phyloP scores from a whole-genome alignment of 2,113 vertebrate genomes.

The Ptilonorhynchus violaceus region DNA sequence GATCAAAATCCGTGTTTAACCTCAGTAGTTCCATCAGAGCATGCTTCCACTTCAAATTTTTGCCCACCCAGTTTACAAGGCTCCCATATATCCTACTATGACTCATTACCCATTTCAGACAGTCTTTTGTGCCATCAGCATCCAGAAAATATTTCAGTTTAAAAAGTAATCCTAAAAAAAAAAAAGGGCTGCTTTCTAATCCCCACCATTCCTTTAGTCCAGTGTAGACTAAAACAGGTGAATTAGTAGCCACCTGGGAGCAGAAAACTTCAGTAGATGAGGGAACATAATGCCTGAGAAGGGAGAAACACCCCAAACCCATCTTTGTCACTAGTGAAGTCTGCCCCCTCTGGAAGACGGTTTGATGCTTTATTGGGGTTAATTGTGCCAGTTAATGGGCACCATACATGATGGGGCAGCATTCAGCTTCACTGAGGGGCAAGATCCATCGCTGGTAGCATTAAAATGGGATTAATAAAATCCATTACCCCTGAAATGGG shows the following conservation, averaged over 20 bases:
- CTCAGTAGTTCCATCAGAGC: background rate
- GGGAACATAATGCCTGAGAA: background rate
- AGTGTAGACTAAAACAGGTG: background rate
- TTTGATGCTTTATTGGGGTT: background rate
- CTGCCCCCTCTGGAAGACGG: background rate
- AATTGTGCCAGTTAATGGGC: background rate
- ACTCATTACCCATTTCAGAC: background rate
- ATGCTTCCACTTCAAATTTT: background rate
- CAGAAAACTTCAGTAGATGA: background rate
- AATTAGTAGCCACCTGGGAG: background rate
- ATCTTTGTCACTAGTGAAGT: background rate
- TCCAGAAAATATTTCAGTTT: background rate
- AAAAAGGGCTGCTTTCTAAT: background rate
- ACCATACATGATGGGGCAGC: background rate
- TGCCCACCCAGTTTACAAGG: background rate
- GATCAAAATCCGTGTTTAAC: background rate
- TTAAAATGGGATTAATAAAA: background rate
- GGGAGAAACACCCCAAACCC: background rate
- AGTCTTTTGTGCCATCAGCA: background rate
- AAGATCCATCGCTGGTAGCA: background rate
- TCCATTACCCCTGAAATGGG: background rate
- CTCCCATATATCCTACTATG: background rate
- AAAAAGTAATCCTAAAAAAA: background rate
- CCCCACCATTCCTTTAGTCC: background rate
- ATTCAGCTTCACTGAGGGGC: background rate